phyloP scores from a whole-genome alignment of 1,140 invertebrate genomes.

The Penaeus japonicus region DNA sequence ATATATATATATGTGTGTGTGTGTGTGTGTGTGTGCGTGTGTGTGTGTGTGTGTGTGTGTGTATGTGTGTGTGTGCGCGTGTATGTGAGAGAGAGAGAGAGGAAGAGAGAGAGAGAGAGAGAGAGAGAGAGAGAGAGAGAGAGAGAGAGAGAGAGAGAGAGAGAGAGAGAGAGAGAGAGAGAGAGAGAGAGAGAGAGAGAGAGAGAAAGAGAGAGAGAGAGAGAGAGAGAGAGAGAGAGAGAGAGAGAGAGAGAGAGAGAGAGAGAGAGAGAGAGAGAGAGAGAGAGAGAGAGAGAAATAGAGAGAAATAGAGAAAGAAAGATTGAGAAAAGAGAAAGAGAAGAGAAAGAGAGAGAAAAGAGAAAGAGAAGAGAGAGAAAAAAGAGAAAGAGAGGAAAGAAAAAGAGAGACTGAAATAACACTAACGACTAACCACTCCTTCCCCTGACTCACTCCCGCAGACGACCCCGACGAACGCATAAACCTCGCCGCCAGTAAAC shows the following conservation, averaged over 20 bases:
- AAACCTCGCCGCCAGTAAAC: neutral
- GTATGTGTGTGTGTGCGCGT: no score
- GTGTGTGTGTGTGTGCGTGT: no score
- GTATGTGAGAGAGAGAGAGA: neutral
- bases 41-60: no score
- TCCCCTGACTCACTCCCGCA: neutral
- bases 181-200: no score
- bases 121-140: no score
- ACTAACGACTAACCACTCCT: neutral
- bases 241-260: neutral
- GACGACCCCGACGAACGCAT: slow-evolving; percentile 20
- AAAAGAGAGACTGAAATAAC: no score
- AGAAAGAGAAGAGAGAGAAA: neutral
- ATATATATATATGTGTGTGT: no score
- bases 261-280: slow-evolving; percentile 18
- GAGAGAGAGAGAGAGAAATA: slow-evolving; percentile 14
- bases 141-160: no score
- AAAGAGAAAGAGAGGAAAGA: neutral
- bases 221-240: neutral
- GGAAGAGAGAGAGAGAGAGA: neutral
- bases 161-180: no score
- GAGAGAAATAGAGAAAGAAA: neutral
- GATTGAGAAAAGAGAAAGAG: no score
- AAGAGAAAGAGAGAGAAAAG: neutral
- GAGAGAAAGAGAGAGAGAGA: neutral